These are phyloP conservation scores for Danio aesculapii DNA, from an alignment of 2,797 vertebrate species.

Conservation along the genomic window DNA sequence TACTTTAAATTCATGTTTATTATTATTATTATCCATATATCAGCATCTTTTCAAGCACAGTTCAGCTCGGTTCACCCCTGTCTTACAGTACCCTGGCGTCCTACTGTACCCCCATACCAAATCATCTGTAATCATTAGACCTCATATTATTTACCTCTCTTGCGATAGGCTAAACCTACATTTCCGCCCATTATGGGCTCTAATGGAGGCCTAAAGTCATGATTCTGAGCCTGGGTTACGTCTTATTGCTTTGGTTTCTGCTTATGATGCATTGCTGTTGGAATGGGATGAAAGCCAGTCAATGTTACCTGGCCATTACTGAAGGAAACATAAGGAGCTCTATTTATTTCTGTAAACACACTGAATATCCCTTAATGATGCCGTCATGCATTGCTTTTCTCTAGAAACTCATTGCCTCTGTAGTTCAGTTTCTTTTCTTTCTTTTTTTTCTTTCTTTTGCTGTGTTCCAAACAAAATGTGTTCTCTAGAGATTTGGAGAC, in stretches of 20 bases:
- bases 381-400: slow-evolving; percentile 23
- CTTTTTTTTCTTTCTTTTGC: not conserved
- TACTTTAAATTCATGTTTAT: too few species aligned
- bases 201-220: slow-evolving; percentile 36
- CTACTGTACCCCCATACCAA: not conserved
- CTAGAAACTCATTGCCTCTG: not conserved
- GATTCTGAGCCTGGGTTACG: slow-evolving; percentile 37
- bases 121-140: slow-evolving; percentile 26
- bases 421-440: not conserved
- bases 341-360: slow-evolving; percentile 76
- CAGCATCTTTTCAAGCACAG: not conserved
- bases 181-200: slow-evolving; percentile 32
- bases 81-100: slow-evolving; percentile 20
- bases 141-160: slow-evolving; percentile 56
- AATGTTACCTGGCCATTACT: slow-evolving; percentile 73
- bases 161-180: slow-evolving; percentile 44
- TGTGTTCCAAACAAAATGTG: slow-evolving; percentile 9
- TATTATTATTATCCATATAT: too few species aligned
- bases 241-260: slow-evolving; percentile 43
- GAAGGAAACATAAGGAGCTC: slow-evolving; percentile 66
- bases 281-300: slow-evolving; percentile 72
- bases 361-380: slow-evolving; percentile 57
- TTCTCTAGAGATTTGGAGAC: slow-evolving; percentile 35
- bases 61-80: not conserved
- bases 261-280: slow-evolving; percentile 70